Evolutionary conservation across 2,797 vertebrate species (phyloP).

Genomic region (Clarias laeviceps): DNA sequence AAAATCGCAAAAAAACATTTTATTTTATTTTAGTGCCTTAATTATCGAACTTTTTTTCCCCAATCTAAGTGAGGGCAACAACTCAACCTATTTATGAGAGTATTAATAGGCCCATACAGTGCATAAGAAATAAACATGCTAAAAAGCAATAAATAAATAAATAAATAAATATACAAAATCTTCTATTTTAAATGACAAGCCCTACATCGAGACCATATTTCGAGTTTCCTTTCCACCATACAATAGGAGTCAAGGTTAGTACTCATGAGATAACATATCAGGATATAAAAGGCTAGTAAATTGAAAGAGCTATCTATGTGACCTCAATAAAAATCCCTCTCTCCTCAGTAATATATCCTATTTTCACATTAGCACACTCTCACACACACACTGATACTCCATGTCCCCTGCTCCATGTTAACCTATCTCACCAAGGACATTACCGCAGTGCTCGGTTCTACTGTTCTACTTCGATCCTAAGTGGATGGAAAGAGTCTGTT

Average conservation of each 20-base stretch:
- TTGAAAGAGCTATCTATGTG: slow-evolving; percentile 33
- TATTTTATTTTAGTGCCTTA: not conserved
- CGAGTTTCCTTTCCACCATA: slow-evolving; percentile 10
- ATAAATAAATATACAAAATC: not conserved
- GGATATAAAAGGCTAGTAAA: slow-evolving; percentile 30
- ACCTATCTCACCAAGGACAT: slow-evolving; percentile 24
- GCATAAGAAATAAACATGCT: not conserved
- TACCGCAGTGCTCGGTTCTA: not conserved
- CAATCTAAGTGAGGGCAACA: not conserved
- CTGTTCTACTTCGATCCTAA: not conserved
- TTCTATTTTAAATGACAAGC: not conserved
- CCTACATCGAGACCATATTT: not conserved
- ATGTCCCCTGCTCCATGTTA: slow-evolving; percentile 7
- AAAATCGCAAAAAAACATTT: not conserved
- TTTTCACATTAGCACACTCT: slow-evolving; percentile 31
- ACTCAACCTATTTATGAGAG: not conserved
- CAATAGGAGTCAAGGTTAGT: slow-evolving; percentile 31
- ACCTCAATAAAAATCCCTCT: slow-evolving; percentile 36
- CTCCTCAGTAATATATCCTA: slow-evolving; percentile 35
- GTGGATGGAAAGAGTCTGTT: not conserved
- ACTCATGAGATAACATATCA: slow-evolving; percentile 32
- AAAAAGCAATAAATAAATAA: not conserved
- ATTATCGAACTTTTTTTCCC: not conserved
- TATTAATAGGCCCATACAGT: too few species aligned
- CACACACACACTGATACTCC: not conserved